phyloP scores from a whole-genome alignment of 2,113 vertebrate species.

The Perca flavescens region DNA sequence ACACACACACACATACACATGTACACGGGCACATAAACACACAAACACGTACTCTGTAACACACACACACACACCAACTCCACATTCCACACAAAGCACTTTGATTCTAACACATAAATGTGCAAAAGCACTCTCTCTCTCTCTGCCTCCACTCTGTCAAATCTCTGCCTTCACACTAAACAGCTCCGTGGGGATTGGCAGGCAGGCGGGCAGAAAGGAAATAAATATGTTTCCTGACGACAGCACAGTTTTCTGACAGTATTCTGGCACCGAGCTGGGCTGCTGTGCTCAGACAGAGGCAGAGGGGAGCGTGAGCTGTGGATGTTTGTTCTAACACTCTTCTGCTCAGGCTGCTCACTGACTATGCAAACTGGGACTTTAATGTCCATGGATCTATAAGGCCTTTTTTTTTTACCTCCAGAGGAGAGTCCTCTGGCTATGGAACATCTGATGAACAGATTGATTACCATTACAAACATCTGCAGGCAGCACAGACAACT shows the following conservation, averaged over 20 bases:
- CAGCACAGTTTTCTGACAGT: slow-evolving; percentile 80
- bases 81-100: slow-evolving; percentile 71
- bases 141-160: slow-evolving; percentile 78
- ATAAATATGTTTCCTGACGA: slow-evolving; percentile 85
- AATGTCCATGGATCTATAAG: slow-evolving; percentile 51
- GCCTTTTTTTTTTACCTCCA: slow-evolving; percentile 19
- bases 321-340: slow-evolving; percentile 72
- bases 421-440: slow-evolving; percentile 47
- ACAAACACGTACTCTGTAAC: background rate
- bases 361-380: slow-evolving; percentile 53
- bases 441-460: slow-evolving; percentile 44
- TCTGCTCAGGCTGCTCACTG: slow-evolving; percentile 44
- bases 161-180: slow-evolving; percentile 80
- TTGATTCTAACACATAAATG: slow-evolving; percentile 77
- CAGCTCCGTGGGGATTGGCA: slow-evolving; percentile 79
- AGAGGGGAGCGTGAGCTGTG: slow-evolving; percentile 57
- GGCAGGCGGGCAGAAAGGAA: slow-evolving; percentile 73
- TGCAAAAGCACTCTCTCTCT: slow-evolving; percentile 63
- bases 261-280: slow-evolving; percentile 74
- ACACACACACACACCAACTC: slow-evolving; percentile 36
- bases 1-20: slow-evolving; percentile 38
- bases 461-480: slow-evolving; percentile 68
- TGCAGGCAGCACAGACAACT: slow-evolving; percentile 22
- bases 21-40: slow-evolving; percentile 30
- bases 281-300: slow-evolving; percentile 67